Conservation (phyloP, 2,113 vertebrate species). For the Scartelaos histophorus region DNA sequence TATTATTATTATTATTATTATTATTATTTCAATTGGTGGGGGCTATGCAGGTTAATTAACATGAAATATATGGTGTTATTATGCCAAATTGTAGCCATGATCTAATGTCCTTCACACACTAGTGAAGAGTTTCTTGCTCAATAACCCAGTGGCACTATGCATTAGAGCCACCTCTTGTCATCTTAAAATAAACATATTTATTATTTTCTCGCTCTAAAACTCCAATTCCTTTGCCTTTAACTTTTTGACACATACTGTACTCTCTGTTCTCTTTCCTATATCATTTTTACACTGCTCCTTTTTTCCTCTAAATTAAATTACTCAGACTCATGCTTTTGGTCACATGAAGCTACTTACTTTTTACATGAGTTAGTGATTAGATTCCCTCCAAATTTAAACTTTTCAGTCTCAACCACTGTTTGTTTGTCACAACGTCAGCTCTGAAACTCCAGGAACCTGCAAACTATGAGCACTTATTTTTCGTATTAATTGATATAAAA, state of each 20-base stretch:
- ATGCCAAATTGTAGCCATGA: too few relatives aligned
- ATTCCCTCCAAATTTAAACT: background rate
- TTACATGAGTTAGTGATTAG: background rate
- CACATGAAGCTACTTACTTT: background rate
- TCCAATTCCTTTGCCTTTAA: background rate
- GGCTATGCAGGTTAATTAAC: too few relatives aligned
- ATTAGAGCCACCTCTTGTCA: background rate
- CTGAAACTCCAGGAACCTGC: background rate
- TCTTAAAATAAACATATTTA: background rate
- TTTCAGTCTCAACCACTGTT: background rate
- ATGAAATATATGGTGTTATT: too few relatives aligned
- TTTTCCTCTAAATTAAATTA: conserved; percentile 2
- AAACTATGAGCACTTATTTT: background rate
- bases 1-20: too few relatives aligned
- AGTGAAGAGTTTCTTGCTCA: too few relatives aligned
- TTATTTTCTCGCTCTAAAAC: background rate
- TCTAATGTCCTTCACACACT: too few relatives aligned
- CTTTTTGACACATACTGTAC: background rate
- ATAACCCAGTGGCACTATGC: too few relatives aligned
- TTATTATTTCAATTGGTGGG: too few relatives aligned
- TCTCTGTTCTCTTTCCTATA: background rate
- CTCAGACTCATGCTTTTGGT: background rate
- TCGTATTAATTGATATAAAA: background rate
- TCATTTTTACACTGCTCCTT: background rate
- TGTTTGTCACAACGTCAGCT: background rate